Conservation (phyloP, 1,140 invertebrate genomes). For the Brachionus plicatilis region DNA sequence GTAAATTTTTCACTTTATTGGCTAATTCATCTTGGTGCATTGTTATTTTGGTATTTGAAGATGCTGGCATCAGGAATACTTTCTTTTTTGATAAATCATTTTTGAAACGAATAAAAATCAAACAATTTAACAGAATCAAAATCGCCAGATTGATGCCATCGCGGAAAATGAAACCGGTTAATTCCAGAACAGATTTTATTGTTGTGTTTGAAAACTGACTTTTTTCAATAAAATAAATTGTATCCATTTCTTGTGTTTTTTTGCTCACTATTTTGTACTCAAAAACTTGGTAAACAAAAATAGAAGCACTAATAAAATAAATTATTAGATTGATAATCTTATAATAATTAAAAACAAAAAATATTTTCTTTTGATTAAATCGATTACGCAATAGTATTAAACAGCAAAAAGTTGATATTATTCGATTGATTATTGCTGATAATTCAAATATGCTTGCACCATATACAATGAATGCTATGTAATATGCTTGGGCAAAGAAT, state of each 20-base stretch:
- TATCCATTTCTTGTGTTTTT: too few relatives aligned
- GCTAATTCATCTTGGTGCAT: neutral
- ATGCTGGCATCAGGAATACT: neutral
- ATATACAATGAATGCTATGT: neutral
- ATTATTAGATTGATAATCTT: neutral
- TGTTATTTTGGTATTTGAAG: neutral
- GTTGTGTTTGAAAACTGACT: neutral
- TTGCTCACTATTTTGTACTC: neutral
- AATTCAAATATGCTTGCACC: neutral
- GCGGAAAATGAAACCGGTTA: neutral
- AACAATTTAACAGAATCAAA: neutral
- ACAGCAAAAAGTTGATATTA: neutral
- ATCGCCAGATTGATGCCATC: constrained; percentile 1
- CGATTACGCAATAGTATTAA: neutral
- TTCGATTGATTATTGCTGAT: neutral
- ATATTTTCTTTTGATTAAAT: neutral
- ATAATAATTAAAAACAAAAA: neutral
- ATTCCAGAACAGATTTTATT: neutral
- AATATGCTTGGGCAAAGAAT: neutral
- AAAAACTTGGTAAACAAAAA: constrained; percentile 3
- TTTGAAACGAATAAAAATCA: neutral
- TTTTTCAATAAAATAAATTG: neutral
- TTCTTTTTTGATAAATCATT: neutral
- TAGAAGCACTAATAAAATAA: neutral
- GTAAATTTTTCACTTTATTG: neutral